Base-by-base conservation (phyloP, 64 coral and sea anemone species). In the Stichodactyla mertensii region DNA sequence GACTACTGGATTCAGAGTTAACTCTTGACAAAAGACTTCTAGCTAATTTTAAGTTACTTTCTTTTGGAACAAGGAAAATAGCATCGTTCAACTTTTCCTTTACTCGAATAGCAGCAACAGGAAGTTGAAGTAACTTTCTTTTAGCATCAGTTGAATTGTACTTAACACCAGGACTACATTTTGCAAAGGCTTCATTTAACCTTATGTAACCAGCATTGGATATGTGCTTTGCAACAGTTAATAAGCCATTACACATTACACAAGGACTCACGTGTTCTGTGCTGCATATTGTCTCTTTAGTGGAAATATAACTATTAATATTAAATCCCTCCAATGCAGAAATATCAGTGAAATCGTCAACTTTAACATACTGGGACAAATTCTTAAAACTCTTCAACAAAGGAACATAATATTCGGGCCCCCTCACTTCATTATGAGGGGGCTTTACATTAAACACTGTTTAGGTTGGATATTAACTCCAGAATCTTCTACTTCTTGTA, bases 71-170 rank as follows among this genome's bases (percentile, higher is more conserved):
- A 27, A 90, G 82, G 19, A 18, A 85, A 55, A 90, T 16, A 20
- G 81, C 55, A 84, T 85, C 4, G 79, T 11, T 89, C 3, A 84
- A 84, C 9, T 52, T 78, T 13, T 90, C 88, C 55, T 71, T 84
- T 77, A 90, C 74, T 85, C 64, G 55, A 1, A 90, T 20, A 20
- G 88, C 82, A 78, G 87, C 91, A 18, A 93, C 54, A 51, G 91
- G 91, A 28, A 93, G 78, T 54, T 93, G 91, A 5, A 93, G 57
- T 4, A 93, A 77, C 20, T 93, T 88, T 59, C 91, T 88, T 88
- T 84, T 87, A 24, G 91, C 83, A 93, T 92, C 78, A 19, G 18
- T 70, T 22, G 91, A 52, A 64, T 70, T 92, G 16, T 88, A 92
- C 26, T 83, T 92, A 7, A 88, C 67, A 16, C 82, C 71, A 55